Percentiles rank a stretch among this genome's conserved stretches.
phyloP scores from a whole-genome alignment of 2,888 invertebrate genomes.

The Tetragnatha montana region DNA sequence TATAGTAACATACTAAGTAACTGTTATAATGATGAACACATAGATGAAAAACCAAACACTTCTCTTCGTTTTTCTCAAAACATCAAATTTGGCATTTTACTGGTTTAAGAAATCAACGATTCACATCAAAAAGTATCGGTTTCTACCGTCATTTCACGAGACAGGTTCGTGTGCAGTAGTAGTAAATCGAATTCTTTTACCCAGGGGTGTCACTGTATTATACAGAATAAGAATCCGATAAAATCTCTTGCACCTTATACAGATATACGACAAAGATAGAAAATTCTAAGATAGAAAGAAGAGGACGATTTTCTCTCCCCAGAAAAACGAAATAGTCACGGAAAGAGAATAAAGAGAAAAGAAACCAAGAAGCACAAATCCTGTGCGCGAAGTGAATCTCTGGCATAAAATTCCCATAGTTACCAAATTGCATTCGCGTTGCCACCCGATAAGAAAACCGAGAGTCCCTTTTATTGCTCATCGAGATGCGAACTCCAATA shows the following conservation, averaged over 20 bases:
- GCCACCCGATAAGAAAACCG: conserved; percentile 60
- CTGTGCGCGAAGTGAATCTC: not conserved
- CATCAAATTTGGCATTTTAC: too few relatives aligned
- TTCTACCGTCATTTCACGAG: too few relatives aligned
- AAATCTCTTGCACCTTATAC: not conserved
- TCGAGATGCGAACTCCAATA: conserved; percentile 65
- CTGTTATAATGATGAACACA: too few relatives aligned
- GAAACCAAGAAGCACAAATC: not conserved
- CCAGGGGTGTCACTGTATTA: not conserved
- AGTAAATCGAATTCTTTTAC: too few relatives aligned
- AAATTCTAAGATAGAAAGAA: not conserved
- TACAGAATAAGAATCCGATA: not conserved
- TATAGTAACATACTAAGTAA: too few relatives aligned
- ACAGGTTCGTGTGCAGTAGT: too few relatives aligned
- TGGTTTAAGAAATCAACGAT: too few relatives aligned
- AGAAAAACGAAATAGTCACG: not conserved
- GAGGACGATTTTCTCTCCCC: not conserved
- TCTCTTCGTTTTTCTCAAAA: too few relatives aligned
- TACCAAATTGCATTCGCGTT: conserved; percentile 23
- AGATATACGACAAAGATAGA: not conserved
- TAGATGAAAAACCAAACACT: too few relatives aligned
- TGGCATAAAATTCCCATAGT: conserved; percentile 49
- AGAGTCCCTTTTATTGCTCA: conserved; percentile 59
- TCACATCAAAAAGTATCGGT: too few relatives aligned
- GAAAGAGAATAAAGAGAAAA: not conserved